Evolutionary conservation across 1,140 invertebrate species (phyloP), one percentile per base, ranked within the genome.

Genomic region (Nasonia giraulti): DNA sequence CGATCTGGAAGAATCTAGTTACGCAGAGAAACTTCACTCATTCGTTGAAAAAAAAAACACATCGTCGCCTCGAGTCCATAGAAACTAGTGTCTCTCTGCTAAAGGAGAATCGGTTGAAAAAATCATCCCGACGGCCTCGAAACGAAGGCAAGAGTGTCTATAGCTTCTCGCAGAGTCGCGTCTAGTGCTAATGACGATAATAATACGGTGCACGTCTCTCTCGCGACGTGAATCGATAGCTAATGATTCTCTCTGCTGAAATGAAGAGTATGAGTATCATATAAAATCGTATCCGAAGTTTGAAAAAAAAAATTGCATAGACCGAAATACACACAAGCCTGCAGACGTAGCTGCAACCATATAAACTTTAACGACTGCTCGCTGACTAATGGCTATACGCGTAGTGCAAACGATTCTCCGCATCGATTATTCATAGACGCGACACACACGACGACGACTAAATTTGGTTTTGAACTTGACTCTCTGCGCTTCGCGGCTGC

Each of bases 91-190:
- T 44, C 40, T 8, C 40, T 44, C 40, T 50, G 14, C 14, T 50
- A 50, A 14, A 50, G 47, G 47, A 69, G 68, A 44, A 44, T 44
- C 62, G 2, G n/a, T 7, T 4, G n/a, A 27, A 80, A 80, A 40
- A 37, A n/a, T 69, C 37, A 68, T 68, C 62, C 37, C 12, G 37
- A 12, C 27, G 78, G 47, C 78, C 78, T 80, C 66, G 78, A 69
- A 68, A 47, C 33, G 62, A 37, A 80, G 27, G 78, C 47, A 62
- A 78, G n/a, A 69, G 17, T 79, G 31, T 66, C 37, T 62, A 62
- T 62, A 62, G 55, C 55, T 62, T 62, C 55, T 62, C 17, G 17
- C 20, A 20, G 27, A 27, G 40, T 44, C 40, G 40, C 12, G 44
- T 27, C n/a, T 47, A 31, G 11, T 4, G 23, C n/a, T n/a, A 2